A percentile compares a stretch with the other conserved stretches of the same genome.
These are phyloP conservation scores for Serranus cabrilla DNA, from an alignment of 2,797 vertebrate genomes.

Conservation along the genomic window DNA sequence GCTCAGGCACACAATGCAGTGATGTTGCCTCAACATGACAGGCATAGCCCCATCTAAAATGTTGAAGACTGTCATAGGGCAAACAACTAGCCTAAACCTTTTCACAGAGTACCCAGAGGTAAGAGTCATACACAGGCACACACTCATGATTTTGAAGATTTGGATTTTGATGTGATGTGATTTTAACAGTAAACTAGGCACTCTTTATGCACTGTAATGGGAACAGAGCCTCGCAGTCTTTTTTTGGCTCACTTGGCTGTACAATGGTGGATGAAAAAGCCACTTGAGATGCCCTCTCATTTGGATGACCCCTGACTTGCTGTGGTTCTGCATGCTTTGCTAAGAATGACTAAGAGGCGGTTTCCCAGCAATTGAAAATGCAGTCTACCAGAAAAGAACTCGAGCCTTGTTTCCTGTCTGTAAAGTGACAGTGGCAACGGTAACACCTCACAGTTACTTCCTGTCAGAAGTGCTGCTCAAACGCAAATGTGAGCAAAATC, in stretches of 20 bases:
- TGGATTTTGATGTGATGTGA: slow-evolving; percentile 55
- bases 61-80: slow-evolving; percentile 25
- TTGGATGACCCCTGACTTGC: slow-evolving; percentile 46
- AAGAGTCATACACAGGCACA: slow-evolving; percentile 34
- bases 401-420: slow-evolving; percentile 50
- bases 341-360: slow-evolving; percentile 57
- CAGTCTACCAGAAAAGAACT: slow-evolving; percentile 24
- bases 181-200: slow-evolving; percentile 33
- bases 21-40: slow-evolving; percentile 49
- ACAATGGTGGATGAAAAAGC: slow-evolving; percentile 35
- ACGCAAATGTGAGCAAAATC: slow-evolving; percentile 6
- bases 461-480: slow-evolving; percentile 31
- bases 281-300: slow-evolving; percentile 40
- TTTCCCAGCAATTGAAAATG: slow-evolving; percentile 49
- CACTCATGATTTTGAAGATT: slow-evolving; percentile 17
- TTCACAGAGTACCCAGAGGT: slow-evolving; percentile 27
- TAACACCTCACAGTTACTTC: slow-evolving; percentile 49
- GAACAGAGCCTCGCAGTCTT: slow-evolving; percentile 12
- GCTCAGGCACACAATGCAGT: slow-evolving; percentile 19
- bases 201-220: slow-evolving; percentile 14
- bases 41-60: slow-evolving; percentile 31
- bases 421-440: slow-evolving; percentile 23
- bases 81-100: slow-evolving; percentile 44
- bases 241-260: slow-evolving; percentile 29
- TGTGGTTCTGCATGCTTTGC: slow-evolving; percentile 51